These are phyloP conservation scores for Petrolisthes manimaculis DNA, from an alignment of 2,888 invertebrate genomes.

Conservation along the genomic window DNA sequence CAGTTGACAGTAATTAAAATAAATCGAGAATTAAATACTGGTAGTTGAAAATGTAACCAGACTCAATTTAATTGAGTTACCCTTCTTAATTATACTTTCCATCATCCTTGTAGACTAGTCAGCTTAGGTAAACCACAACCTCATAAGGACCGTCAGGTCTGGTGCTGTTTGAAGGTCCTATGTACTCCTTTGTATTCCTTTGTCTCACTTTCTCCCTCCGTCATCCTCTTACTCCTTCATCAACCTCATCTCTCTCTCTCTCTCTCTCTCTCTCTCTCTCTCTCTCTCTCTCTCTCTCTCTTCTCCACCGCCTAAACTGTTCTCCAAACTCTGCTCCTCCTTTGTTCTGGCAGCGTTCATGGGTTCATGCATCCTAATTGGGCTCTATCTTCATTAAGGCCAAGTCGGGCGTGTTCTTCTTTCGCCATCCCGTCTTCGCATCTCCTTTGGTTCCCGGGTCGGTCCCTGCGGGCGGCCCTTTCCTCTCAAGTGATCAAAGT, in stretches of 20 bases:
- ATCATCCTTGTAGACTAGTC: neutral
- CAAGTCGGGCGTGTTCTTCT: constrained; percentile 59
- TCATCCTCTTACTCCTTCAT: neutral
- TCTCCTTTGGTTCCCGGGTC: constrained; percentile 50
- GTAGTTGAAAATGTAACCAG: neutral
- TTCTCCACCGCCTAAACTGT: neutral
- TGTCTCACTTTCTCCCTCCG: neutral
- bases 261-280: constrained; percentile 23
- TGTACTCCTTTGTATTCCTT: neutral
- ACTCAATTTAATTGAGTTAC: neutral
- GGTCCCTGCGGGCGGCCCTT: constrained; percentile 38
- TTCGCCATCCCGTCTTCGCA: constrained; percentile 53
- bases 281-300: constrained; percentile 15
- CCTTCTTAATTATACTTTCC: neutral
- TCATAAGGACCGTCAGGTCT: neutral
- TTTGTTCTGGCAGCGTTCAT: constrained; percentile 48
- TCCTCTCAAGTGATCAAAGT: constrained; percentile 58
- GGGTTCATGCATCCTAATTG: constrained; percentile 59
- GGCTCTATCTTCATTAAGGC: constrained; percentile 58
- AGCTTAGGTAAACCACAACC: neutral
- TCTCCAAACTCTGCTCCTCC: neutral
- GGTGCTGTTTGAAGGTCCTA: neutral
- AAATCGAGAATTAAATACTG: neutral
- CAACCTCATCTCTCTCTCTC: neutral
- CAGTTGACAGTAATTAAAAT: neutral